Conservation (phyloP, 2,888 invertebrate species). For the Tetranychus truncatus region DNA sequence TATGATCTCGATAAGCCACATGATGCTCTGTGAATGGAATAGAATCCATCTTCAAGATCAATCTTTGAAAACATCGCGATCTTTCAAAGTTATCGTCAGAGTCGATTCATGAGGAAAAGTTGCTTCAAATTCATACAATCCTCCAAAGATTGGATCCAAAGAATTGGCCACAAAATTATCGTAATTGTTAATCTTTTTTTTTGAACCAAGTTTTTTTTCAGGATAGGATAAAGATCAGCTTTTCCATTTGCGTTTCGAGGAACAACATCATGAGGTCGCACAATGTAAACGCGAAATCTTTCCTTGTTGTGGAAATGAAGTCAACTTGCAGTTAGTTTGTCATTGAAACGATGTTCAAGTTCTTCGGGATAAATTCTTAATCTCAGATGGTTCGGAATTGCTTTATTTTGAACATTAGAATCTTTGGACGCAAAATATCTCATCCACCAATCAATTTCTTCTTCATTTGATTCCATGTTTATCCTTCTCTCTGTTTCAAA, state of each 20-base stretch:
- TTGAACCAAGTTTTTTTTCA: constrained; percentile 62
- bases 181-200: constrained; percentile 59
- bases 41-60: constrained; percentile 76
- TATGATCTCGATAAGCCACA: constrained; percentile 64
- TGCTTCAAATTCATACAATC: constrained; percentile 76
- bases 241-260: constrained; percentile 37
- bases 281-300: constrained; percentile 65
- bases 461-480: constrained; percentile 27
- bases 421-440: constrained; percentile 36
- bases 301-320: too few relatives aligned
- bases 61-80: constrained; percentile 74
- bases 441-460: constrained; percentile 37
- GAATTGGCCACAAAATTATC: constrained; percentile 79
- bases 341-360: background rate
- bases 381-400: constrained; percentile 26
- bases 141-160: constrained; percentile 78
- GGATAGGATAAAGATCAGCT: constrained; percentile 68
- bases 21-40: constrained; percentile 67
- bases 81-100: constrained; percentile 57
- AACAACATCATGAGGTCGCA: constrained; percentile 45
- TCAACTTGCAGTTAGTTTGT: too few relatives aligned
- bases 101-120: constrained; percentile 78
- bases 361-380: constrained; percentile 1
- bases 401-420: background rate
- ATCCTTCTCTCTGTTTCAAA: constrained; percentile 30